Evolutionary conservation across 2,888 invertebrate genomes (phyloP).

Genomic region (Ganaspis brasiliensis): DNA sequence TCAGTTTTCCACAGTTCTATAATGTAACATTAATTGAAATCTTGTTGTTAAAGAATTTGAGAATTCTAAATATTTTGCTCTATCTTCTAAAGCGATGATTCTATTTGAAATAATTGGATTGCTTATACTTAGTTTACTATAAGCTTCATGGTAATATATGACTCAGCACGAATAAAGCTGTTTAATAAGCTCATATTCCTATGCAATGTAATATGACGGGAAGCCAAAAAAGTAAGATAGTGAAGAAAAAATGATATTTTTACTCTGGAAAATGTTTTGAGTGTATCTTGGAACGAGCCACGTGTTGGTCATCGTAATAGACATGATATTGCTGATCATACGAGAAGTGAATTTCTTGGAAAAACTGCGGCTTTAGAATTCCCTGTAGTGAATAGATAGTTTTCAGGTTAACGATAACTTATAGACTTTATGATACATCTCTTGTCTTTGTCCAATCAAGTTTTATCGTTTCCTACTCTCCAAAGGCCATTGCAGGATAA

Average conservation of each 20-base stretch:
- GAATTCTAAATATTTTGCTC: too few relatives aligned
- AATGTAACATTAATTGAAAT: too few relatives aligned
- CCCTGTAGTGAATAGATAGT: background rate
- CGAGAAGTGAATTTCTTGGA: slow-evolving; percentile 17
- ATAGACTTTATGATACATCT: slow-evolving; percentile 1
- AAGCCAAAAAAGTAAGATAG: background rate
- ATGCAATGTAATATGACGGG: background rate
- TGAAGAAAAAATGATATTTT: slow-evolving; percentile 10
- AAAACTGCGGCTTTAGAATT: slow-evolving; percentile 23
- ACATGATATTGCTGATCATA: slow-evolving; percentile 4
- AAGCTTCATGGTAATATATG: too few relatives aligned
- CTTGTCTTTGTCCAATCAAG: background rate
- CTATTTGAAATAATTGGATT: background rate
- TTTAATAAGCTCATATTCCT: background rate
- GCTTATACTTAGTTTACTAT: background rate
- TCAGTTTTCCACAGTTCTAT: too few relatives aligned
- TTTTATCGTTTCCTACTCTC: background rate
- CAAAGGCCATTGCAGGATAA: too few relatives aligned
- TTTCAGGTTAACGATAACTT: background rate
- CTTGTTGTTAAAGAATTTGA: too few relatives aligned
- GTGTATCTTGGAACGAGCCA: slow-evolving; percentile 7
- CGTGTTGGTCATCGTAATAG: slow-evolving; percentile 24
- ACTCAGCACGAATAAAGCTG: background rate
- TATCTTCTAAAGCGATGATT: background rate
- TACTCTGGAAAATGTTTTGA: slow-evolving; percentile 7